phyloP scores from a whole-genome alignment of 2,888 invertebrate species.

The Protodeltote pygarga region DNA sequence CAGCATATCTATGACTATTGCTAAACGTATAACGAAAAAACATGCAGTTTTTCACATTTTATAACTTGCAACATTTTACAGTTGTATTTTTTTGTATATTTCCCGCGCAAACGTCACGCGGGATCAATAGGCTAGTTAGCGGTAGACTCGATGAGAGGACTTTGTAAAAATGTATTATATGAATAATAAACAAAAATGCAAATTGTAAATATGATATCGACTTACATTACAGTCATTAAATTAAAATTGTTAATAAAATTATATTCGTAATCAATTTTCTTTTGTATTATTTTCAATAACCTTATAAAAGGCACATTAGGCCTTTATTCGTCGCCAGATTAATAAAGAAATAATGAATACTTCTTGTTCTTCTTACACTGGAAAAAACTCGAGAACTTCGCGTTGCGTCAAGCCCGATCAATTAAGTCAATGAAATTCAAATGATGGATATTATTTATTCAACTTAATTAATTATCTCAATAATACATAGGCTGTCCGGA shows the following conservation, averaged over 20 bases:
- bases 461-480: not conserved
- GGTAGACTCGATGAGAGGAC: constrained; percentile 66
- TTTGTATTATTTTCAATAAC: constrained; percentile 66
- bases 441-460: not conserved
- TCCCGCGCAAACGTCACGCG: constrained; percentile 34
- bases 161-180: constrained; percentile 85
- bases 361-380: too few relatives aligned
- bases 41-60: constrained; percentile 31
- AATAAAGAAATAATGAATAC: too few relatives aligned
- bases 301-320: not conserved
- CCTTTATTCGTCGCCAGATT: too few relatives aligned
- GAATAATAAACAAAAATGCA: constrained; percentile 65
- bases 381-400: too few relatives aligned
- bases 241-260: constrained; percentile 87
- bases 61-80: constrained; percentile 35
- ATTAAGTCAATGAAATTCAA: too few relatives aligned
- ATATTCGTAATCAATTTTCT: constrained; percentile 83
- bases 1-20: constrained; percentile 37
- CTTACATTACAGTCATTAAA: constrained; percentile 86
- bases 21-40: constrained; percentile 19
- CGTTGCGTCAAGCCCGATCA: not conserved
- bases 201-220: constrained; percentile 86
- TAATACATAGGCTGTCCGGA: constrained; percentile 2
- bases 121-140: constrained; percentile 45
- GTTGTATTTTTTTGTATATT: constrained; percentile 54